Percentiles rank a stretch among this genome's conserved stretches.
phyloP scores from a whole-genome alignment of 2,797 vertebrate species.

The Centroberyx gerrardi region DNA sequence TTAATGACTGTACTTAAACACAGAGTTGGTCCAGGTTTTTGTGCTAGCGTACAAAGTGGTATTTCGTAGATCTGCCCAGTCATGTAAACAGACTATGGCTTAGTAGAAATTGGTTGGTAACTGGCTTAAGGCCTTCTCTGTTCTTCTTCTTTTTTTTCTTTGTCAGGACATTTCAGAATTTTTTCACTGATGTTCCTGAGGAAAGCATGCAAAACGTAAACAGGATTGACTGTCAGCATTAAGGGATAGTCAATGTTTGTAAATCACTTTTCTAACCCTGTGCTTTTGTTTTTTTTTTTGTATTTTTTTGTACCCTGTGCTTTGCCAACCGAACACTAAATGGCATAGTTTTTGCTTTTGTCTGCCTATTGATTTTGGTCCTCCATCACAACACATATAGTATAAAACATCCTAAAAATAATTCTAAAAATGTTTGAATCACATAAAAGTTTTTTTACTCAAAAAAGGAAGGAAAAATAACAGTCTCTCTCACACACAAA shows the following conservation, averaged over 20 bases:
- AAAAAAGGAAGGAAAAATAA: constrained; percentile 85
- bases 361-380: constrained; percentile 88
- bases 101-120: constrained; percentile 67
- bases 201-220: constrained; percentile 87
- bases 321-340: constrained; percentile 83
- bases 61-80: constrained; percentile 76
- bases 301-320: constrained; percentile 82
- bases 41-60: constrained; percentile 77
- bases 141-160: constrained; percentile 58
- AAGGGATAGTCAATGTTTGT: constrained; percentile 79
- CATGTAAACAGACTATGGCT: constrained; percentile 81
- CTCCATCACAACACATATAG: constrained; percentile 86
- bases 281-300: constrained; percentile 60
- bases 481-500: constrained; percentile 87
- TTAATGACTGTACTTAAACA: constrained; percentile 75
- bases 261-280: constrained; percentile 81
- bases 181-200: constrained; percentile 85
- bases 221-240: constrained; percentile 85
- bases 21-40: constrained; percentile 82
- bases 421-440: constrained; percentile 87
- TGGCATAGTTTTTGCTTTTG: constrained; percentile 87
- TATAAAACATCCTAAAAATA: constrained; percentile 91
- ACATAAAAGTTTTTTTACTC: constrained; percentile 84
- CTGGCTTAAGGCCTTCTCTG: constrained; percentile 83
- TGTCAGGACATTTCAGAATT: constrained; percentile 78